Evolutionary conservation across 2,113 vertebrate genomes (phyloP).

Genomic region (Semicossyphus pulcher): DNA sequence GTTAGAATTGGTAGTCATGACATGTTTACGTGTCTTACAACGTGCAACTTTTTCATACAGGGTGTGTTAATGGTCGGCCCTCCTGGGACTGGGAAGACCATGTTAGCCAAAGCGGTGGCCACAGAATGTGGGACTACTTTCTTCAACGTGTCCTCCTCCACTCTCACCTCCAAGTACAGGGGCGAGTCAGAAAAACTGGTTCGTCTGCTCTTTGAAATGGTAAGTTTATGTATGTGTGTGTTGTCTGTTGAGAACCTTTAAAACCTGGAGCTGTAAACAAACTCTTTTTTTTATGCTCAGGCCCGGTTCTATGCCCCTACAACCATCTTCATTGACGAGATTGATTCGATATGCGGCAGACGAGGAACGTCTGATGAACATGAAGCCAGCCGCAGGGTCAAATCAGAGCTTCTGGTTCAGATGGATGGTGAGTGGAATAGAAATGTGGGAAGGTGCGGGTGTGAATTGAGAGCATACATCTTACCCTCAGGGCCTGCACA

Average conservation of each 20-base stretch:
- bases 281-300: slow-evolving; percentile 72
- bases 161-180: slow-evolving; percentile 97
- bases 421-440: slow-evolving; percentile 91
- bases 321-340: slow-evolving; percentile 99
- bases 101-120: slow-evolving; percentile 97
- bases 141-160: slow-evolving; percentile 98
- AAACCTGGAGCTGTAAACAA: too few species aligned
- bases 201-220: slow-evolving; percentile 99
- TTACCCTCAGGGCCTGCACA: neutral
- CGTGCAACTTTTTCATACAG: slow-evolving; percentile 72
- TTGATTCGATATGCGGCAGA: slow-evolving; percentile 97
- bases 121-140: slow-evolving; percentile 98
- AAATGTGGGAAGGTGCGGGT: neutral
- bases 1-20: too few species aligned
- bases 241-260: neutral
- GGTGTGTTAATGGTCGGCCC: slow-evolving; percentile 99
- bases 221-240: slow-evolving; percentile 59
- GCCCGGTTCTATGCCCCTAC: slow-evolving; percentile 97
- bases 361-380: slow-evolving; percentile 97
- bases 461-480: neutral
- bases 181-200: slow-evolving; percentile 99
- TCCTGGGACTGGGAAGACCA: slow-evolving; percentile 97
- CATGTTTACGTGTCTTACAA: neutral
- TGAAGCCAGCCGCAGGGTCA: slow-evolving; percentile 96
- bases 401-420: slow-evolving; percentile 95